These are phyloP conservation scores for Rhinatrema bivittatum DNA, from an alignment of 2,797 vertebrate genomes.

Conservation along the genomic window DNA sequence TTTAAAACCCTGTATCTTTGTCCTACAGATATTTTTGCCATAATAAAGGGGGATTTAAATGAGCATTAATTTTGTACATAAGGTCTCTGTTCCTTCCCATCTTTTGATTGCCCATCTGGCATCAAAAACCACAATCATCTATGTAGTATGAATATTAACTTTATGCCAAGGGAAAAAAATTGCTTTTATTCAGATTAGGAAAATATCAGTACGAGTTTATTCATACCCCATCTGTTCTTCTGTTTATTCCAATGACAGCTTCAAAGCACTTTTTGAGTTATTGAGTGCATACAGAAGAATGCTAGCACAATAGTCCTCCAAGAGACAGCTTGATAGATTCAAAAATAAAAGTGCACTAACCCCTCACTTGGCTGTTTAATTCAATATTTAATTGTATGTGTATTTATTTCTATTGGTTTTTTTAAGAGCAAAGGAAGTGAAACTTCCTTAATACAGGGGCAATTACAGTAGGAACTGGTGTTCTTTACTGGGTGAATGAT, in stretches of 20 bases:
- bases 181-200: constrained; percentile 31
- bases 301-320: no score
- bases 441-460: constrained; percentile 34
- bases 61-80: neutral
- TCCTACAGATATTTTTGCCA: no score
- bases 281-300: constrained; percentile 17
- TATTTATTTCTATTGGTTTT: constrained; percentile 48
- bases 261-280: constrained; percentile 31
- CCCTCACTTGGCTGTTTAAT: constrained; percentile 33
- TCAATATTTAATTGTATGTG: constrained; percentile 40
- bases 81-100: neutral
- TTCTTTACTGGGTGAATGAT: constrained; percentile 49
- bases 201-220: constrained; percentile 13
- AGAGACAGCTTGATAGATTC: constrained; percentile 24
- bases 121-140: constrained; percentile 1
- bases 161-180: constrained; percentile 24
- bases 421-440: constrained; percentile 39
- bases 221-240: constrained; percentile 28
- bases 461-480: constrained; percentile 38
- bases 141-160: constrained; percentile 36
- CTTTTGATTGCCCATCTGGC: constrained; percentile 14
- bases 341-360: constrained; percentile 31
- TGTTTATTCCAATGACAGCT: constrained; percentile 35
- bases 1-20: no score
- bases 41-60: neutral